Base-by-base conservation (phyloP, 2,888 invertebrate species). In the Zygogramma bicolorata region DNA sequence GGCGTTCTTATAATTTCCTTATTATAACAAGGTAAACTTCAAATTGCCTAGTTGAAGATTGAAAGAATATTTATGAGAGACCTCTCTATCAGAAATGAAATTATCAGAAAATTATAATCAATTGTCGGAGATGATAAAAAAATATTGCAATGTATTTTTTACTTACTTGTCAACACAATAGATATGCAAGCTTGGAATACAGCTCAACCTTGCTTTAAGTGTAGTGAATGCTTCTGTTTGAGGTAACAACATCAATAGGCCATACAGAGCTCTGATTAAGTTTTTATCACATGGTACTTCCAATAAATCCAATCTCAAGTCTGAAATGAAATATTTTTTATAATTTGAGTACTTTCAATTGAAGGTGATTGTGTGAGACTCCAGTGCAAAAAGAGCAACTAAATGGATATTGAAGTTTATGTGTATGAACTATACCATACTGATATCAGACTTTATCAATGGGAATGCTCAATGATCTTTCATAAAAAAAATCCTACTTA, bases 151-250 rank as follows among this genome's bases (percentile, higher is more conserved):
- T 10, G 13, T 18, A 18, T 10, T 5, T n/a, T 60, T 20, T 20
- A 85, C 85, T 80, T 85, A 89, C 85, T 86, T 87, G 79, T 89
- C 88, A 38, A 88, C 88, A 86, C 89, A 89, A 75, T 90, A 89
- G 67, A 90, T 84, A 80, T 91, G 90, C 78, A 90, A 83, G 81
- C 89, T 89, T 62, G 95, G 95, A 76, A 95, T 92, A 86, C 95
- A 95, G 83, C 94, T 92, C 29, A 98, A 90, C 22, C 98, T 90
- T 81, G 92, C 91, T 76, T 91, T 89, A 73, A 99, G 90, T 75
- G 94, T 93, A 84, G 94, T 93, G 89, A 99, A 99, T 40, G 99
- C 98, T 86, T 98, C 97, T 61, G 95, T 96, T 90, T 99, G 99
- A 61, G 99, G 99, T 84, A 99, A 89, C 80, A 99, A 87, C 99